Percentiles rank a stretch among this genome's conserved stretches.
Evolutionary conservation across 2,888 invertebrate genomes (phyloP).

Genomic region (Tupiocoris notatus): DNA sequence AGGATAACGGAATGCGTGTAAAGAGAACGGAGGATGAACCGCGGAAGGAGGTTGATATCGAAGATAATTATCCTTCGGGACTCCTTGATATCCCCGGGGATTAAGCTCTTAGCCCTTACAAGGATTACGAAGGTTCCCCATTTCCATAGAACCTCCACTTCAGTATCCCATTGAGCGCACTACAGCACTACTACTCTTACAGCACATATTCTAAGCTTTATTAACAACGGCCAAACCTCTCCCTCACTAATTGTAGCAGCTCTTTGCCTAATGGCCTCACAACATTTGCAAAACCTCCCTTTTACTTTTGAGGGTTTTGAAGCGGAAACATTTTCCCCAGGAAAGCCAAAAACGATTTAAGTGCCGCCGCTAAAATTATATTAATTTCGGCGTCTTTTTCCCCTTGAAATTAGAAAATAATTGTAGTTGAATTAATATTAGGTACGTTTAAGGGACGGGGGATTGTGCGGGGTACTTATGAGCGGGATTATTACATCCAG

Average conservation of each 20-base stretch:
- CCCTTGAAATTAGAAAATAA: background rate
- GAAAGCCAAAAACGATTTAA: background rate
- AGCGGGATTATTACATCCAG: background rate
- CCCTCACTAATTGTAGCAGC: conserved; percentile 25
- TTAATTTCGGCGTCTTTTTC: background rate
- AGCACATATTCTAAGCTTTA: conserved; percentile 26
- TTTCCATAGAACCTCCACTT: background rate
- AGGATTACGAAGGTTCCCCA: background rate
- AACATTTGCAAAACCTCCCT: background rate
- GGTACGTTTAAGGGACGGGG: background rate
- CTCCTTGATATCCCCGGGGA: background rate
- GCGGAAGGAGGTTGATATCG: background rate
- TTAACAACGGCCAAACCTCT: conserved; percentile 20
- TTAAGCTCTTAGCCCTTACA: background rate
- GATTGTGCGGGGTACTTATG: background rate
- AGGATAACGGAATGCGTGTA: too few species aligned
- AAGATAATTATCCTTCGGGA: background rate
- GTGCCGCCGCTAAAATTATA: background rate
- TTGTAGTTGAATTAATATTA: background rate
- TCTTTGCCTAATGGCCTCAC: conserved; percentile 26
- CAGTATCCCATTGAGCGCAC: background rate
- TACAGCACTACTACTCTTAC: background rate
- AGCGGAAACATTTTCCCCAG: background rate
- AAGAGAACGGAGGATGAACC: background rate
- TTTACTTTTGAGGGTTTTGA: background rate